phyloP scores from a whole-genome alignment of 2,888 invertebrate genomes.

The Acronicta alni region DNA sequence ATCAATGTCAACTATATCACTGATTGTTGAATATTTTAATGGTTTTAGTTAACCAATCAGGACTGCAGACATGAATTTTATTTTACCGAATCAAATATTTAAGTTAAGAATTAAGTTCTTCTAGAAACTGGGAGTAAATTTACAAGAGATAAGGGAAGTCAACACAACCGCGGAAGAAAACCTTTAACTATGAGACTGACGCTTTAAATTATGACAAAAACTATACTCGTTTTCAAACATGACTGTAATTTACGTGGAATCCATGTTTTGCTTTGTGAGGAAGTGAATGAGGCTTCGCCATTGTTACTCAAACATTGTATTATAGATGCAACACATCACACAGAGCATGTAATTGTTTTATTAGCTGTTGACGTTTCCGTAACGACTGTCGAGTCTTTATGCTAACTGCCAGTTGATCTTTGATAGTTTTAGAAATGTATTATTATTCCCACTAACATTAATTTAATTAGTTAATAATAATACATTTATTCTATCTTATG shows the following conservation, averaged over 20 bases:
- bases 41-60: too few species aligned
- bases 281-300: constrained; percentile 41
- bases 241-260: constrained; percentile 38
- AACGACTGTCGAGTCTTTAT: constrained; percentile 17
- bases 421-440: too few species aligned
- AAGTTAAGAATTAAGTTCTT: neutral
- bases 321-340: constrained; percentile 18
- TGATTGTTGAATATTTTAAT: too few species aligned
- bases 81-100: neutral
- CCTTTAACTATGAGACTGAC: constrained; percentile 10
- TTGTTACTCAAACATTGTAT: constrained; percentile 45
- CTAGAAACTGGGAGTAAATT: neutral
- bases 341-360: constrained; percentile 30
- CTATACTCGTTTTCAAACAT: constrained; percentile 24
- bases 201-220: constrained; percentile 32
- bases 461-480: too few species aligned
- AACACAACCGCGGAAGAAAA: constrained; percentile 31
- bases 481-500: neutral
- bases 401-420: too few species aligned
- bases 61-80: too few species aligned
- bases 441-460: too few species aligned
- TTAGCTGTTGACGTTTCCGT: constrained; percentile 36
- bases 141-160: constrained; percentile 37
- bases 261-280: constrained; percentile 50
- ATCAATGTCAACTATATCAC: too few species aligned